These are phyloP conservation scores for Euglossa dilemma DNA, from an alignment of 1,140 invertebrate species.

Conservation along the genomic window DNA sequence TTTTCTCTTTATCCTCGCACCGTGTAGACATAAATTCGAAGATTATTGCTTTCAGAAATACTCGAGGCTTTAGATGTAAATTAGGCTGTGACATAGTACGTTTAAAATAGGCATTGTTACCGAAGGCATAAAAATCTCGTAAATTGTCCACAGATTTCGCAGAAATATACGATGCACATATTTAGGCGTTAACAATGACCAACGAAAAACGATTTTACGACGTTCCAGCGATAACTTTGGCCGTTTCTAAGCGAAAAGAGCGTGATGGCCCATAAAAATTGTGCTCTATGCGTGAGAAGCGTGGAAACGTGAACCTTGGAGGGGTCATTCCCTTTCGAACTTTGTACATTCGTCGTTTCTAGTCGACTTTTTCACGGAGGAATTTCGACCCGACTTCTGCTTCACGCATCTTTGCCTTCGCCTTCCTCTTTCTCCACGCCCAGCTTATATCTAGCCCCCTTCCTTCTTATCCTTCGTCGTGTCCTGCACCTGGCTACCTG, in stretches of 20 bases:
- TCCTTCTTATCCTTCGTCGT: slow-evolving; percentile 57
- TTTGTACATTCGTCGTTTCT: background rate
- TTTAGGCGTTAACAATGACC: background rate
- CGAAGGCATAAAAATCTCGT: background rate
- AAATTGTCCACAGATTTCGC: background rate
- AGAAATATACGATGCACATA: background rate
- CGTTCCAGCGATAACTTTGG: background rate
- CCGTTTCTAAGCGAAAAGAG: background rate
- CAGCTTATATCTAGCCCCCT: slow-evolving; percentile 26
- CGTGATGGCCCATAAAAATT: background rate
- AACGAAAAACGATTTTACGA: background rate
- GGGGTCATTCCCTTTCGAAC: background rate
- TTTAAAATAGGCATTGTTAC: background rate
- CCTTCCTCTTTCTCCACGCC: slow-evolving; percentile 16
- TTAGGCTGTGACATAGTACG: background rate
- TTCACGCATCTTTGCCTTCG: slow-evolving; percentile 50
- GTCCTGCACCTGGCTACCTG: slow-evolving; percentile 76
- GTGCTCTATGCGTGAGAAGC: background rate
- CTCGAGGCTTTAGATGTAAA: background rate
- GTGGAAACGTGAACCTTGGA: background rate
- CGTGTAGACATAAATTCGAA: too few relatives aligned
- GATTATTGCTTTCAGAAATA: too few relatives aligned
- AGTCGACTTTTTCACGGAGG: slow-evolving; percentile 27
- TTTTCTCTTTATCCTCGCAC: too few relatives aligned
- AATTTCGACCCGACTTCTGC: slow-evolving; percentile 49